Conservation (phyloP, 2,797 vertebrate genomes). For the Enteromius trimaculatus region DNA sequence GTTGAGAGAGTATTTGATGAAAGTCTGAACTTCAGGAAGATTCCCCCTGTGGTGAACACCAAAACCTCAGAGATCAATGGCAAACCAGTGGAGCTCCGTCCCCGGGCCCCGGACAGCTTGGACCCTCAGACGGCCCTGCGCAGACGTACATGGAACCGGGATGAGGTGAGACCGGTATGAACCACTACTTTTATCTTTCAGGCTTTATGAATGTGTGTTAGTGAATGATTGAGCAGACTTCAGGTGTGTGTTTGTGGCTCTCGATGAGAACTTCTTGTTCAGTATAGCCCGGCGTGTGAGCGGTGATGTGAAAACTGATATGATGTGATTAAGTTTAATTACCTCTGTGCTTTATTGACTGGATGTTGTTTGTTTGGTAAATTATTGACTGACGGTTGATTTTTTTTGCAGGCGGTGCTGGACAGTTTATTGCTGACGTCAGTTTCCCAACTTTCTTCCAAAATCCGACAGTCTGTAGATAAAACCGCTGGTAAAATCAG, state of each 20-base stretch:
- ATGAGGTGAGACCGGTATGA: constrained; percentile 84
- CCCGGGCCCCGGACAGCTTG: constrained; percentile 82
- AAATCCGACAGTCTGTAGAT: constrained; percentile 94
- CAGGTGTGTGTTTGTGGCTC: neutral
- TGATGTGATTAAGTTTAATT: neutral
- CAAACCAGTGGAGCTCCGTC: constrained; percentile 83
- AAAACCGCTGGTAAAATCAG: constrained; percentile 98
- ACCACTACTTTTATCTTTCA: neutral
- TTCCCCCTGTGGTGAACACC: constrained; percentile 88
- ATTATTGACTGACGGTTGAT: neutral
- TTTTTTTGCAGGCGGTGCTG: constrained; percentile 85
- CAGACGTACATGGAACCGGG: constrained; percentile 96
- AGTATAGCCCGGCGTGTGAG: neutral
- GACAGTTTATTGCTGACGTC: constrained; percentile 94
- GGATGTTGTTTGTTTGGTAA: constrained; percentile 16
- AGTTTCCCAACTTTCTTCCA: constrained; percentile 94
- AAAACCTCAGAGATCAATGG: constrained; percentile 89
- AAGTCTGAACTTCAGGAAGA: constrained; percentile 98
- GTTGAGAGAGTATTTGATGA: constrained; percentile 99
- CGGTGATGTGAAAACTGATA: neutral
- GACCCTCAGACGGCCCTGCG: constrained; percentile 90
- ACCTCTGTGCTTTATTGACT: constrained; percentile 6
- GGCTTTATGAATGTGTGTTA: neutral
- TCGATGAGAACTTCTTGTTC: neutral
- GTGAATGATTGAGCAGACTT: neutral